phyloP scores from a whole-genome alignment of 2,113 vertebrate genomes.

The Neolamprologus sp. region DNA sequence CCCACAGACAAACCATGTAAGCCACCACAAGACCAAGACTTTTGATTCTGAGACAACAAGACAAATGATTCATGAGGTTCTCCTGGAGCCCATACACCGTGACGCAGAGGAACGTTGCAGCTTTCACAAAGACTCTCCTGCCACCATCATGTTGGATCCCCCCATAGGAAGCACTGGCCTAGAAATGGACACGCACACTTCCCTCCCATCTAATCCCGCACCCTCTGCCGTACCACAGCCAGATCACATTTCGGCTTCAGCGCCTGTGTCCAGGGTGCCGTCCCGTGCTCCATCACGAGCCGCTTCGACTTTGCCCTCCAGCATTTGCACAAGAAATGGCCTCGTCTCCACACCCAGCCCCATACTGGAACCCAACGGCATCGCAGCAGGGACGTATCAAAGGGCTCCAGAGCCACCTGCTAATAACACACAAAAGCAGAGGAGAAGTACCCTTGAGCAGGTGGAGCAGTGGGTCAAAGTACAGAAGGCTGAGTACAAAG shows the following conservation, averaged over 20 bases:
- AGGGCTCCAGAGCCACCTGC: constrained; percentile 66
- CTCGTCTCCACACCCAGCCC: constrained; percentile 65
- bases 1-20: constrained; percentile 79
- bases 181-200: constrained; percentile 70
- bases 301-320: constrained; percentile 55
- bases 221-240: background rate
- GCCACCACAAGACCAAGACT: constrained; percentile 10
- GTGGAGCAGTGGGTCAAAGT: constrained; percentile 90
- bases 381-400: constrained; percentile 70
- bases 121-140: constrained; percentile 67
- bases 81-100: constrained; percentile 66
- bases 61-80: constrained; percentile 40
- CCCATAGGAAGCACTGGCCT: constrained; percentile 14
- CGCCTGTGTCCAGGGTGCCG: constrained; percentile 61
- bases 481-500: constrained; percentile 83
- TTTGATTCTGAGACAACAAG: background rate
- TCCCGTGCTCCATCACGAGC: constrained; percentile 62
- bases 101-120: constrained; percentile 62
- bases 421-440: constrained; percentile 69
- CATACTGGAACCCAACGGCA: constrained; percentile 85
- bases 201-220: constrained; percentile 47
- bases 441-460: constrained; percentile 80
- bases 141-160: constrained; percentile 49
- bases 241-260: constrained; percentile 50
- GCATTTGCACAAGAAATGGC: constrained; percentile 76